Percentiles rank a stretch among this genome's conserved stretches.
Conservation (phyloP, 2,888 invertebrate genomes). For the Galerucella pusilla region DNA sequence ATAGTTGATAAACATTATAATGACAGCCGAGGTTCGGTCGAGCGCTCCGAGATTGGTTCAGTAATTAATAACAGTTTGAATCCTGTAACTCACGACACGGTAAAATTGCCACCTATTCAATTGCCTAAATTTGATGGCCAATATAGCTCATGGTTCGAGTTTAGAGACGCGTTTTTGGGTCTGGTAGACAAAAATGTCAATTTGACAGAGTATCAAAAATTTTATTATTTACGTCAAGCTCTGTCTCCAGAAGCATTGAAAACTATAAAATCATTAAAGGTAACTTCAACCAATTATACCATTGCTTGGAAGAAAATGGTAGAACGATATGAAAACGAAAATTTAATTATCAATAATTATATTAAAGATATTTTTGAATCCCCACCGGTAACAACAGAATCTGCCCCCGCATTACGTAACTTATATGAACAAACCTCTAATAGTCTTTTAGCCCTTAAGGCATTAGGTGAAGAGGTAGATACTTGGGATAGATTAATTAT, state of each 20-base stretch:
- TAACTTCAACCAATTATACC: not conserved
- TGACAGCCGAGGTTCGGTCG: not conserved
- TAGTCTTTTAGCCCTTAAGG: slow-evolving; percentile 4
- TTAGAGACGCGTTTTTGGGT: not conserved
- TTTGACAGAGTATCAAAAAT: not conserved
- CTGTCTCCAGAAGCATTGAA: not conserved
- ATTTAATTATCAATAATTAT: not conserved
- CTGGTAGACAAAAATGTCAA: not conserved
- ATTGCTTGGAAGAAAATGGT: slow-evolving; percentile 6
- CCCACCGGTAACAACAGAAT: not conserved
- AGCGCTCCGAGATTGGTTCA: not conserved
- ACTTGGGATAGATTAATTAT: slow-evolving; percentile 8
- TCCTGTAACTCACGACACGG: not conserved
- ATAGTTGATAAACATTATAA: not conserved
- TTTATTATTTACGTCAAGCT: slow-evolving; percentile 4
- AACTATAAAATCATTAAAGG: slow-evolving; percentile 1
- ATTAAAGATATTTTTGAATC: not conserved
- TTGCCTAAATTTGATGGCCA: not conserved
- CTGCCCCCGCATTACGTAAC: not conserved
- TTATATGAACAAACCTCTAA: slow-evolving; percentile 10
- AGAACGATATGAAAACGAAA: slow-evolving; percentile 1
- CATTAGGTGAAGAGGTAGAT: slow-evolving; percentile 10
- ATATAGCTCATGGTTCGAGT: not conserved
- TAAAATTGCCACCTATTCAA: not conserved
- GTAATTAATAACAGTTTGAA: not conserved